Evolutionary conservation across 2,113 vertebrate species (phyloP), one percentile per base, ranked within the genome.

Genomic region (Neoarius graeffei): DNA sequence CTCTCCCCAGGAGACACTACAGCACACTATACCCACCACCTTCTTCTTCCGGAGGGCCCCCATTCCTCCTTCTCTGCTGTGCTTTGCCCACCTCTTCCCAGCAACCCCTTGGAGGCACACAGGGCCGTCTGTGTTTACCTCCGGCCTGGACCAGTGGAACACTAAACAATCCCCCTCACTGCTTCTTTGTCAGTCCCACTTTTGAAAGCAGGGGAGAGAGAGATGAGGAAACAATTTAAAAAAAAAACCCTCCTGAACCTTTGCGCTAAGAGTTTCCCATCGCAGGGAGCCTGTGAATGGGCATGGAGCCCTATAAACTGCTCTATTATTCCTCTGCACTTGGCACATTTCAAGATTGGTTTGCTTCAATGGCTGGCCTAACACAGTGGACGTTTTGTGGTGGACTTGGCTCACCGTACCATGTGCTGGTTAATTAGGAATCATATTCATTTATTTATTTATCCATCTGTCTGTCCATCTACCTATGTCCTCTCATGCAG

Each of bases 91-190:
- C 86, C 88, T 83, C 84, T 88, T 85, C 81, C 87, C 84, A 85
- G 73, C 84, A 73, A 86, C 76, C 66, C 81, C 56, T 88, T 91
- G 88, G 84, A 89, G 92, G 91, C 91, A 91, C 88, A 89, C 93
- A 92, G 88, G 62, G 88, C 89, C 89, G 80, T 52, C 92, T 94
- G 91, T 95, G 94, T 95, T 94, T 95, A 94, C 93, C 92, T 93
- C 94, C 91, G 92, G 90, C 92, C 93, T 93, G 85, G 89, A 93
- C 93, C 92, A 93, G 90, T 60, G 88, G 93, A 94, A 94, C 93
- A 93, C 94, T 94, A 94, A 95, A 95, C 94, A 95, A 92, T 94
- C 93, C 93, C 89, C 93, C 94, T 94, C 95, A 95, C 56, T 92
- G 92, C 93, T 93, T 94, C 93, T 95, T 96, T 95, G 95, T 95